Evolutionary conservation across 2,888 invertebrate genomes (phyloP), one percentile per base, ranked within the genome.

Genomic region (Laothoe populi): DNA sequence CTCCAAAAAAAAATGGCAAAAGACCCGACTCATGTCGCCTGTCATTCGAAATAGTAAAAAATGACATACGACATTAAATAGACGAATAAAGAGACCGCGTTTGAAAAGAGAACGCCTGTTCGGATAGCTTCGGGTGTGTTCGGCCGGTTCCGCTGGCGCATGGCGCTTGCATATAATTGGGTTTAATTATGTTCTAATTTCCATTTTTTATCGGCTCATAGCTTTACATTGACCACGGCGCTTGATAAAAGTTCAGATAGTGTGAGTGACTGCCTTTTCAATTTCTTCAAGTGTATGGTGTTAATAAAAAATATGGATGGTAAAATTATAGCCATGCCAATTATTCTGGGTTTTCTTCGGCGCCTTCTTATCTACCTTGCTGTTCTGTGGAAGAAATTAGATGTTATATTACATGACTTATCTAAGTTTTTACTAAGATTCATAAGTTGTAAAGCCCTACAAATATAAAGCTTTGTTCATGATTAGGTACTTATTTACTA

Each of bases 1-100:
- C 68, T 68, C 64, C 70, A 64, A 71, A 86, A 84, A 82, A 87
- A 86, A 86, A 77, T 84, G 63, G 85, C 87, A 87, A 85, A 83
- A 81, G 64, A 46, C 71, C 78, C 81, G 78, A 67, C 70, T 70
- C 72, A 74, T 78, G 79, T 72, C 73, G 78, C 78, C 79, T 86
- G 87, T 86, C 86, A 82, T 78, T 80, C 82, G 72, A 67, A 68
- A 66, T 70, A 69, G 73, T 78, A 81, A 84, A 86, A 87, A 87
- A 83, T 83, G 79, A 83, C 75, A 73, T 74, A 82, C 79, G 77
- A 78, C 75, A 72, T 63, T 75, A 82, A 83, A 79, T 78, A 82
- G 71, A 73, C 70, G 69, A 64, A 57, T 63, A 60, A 63, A 63
- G 57, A 57, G 44, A 44, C 63, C 63, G 63, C 63, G 23, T 62